phyloP scores from a whole-genome alignment of 2,113 vertebrate species.

The Myocastor coypus region DNA sequence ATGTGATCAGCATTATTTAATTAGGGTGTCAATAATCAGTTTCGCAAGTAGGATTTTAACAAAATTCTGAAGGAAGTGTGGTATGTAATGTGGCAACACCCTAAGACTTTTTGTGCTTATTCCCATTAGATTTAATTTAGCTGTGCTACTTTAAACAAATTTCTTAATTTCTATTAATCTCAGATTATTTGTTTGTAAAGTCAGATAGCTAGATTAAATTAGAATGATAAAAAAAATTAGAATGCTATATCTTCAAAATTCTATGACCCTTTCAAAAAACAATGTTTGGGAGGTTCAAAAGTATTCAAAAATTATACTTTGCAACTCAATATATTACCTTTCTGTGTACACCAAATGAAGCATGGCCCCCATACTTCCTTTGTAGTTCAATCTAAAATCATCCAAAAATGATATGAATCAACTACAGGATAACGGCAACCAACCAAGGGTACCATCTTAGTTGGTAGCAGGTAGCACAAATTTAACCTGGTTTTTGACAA shows the following conservation, averaged over 20 bases:
- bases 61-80: neutral
- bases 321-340: neutral
- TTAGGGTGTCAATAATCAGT: neutral
- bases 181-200: conserved; percentile 25
- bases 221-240: too few species aligned
- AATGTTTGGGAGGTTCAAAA: neutral
- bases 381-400: neutral
- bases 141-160: neutral
- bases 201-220: neutral
- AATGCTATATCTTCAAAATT: neutral
- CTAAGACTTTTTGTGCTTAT: neutral
- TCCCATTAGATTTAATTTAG: neutral
- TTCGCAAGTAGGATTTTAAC: neutral
- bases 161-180: neutral
- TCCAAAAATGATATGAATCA: neutral
- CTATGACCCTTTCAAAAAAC: neutral
- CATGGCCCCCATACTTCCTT: neutral
- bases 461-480: neutral
- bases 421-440: neutral
- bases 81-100: neutral
- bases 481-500: neutral
- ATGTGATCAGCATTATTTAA: neutral
- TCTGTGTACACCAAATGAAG: neutral
- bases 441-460: neutral
- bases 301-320: neutral